A percentile compares a stretch with the other conserved stretches of the same genome.
These are phyloP conservation scores for Ciconia stormi DNA, from an alignment of 2,113 vertebrate genomes.

Conservation along the genomic window DNA sequence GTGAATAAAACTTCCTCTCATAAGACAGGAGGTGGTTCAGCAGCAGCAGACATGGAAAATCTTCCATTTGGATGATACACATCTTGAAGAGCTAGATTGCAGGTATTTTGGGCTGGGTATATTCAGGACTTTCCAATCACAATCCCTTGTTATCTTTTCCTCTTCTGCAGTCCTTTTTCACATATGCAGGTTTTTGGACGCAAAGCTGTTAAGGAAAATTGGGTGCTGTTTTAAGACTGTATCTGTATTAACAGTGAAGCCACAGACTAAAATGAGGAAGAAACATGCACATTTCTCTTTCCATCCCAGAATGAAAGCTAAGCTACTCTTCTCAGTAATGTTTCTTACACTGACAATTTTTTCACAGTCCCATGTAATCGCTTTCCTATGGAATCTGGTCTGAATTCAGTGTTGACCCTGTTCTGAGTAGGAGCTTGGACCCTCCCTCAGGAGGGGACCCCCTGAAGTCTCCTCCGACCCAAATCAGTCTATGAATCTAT, in stretches of 20 bases:
- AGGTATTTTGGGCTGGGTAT: not conserved
- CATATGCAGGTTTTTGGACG: slow-evolving; percentile 95
- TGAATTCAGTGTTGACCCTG: not conserved
- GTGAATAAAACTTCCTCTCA: not conserved
- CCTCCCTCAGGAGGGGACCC: not conserved
- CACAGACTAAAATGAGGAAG: not conserved
- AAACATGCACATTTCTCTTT: not conserved
- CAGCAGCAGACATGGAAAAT: not conserved
- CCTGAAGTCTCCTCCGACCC: not conserved
- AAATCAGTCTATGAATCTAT: not conserved
- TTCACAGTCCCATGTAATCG: not conserved
- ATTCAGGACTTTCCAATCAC: not conserved
- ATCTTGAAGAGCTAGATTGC: not conserved
- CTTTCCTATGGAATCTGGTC: not conserved
- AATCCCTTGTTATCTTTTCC: slow-evolving; percentile 7
- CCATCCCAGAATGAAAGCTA: not conserved
- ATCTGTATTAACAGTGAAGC: not conserved
- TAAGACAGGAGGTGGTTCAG: not conserved
- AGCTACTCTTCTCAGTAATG: not conserved
- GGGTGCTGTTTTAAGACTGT: not conserved
- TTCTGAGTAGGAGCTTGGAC: not conserved
- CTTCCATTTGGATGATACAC: not conserved
- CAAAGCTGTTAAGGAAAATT: slow-evolving; percentile 77
- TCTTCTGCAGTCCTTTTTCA: slow-evolving; percentile 72
- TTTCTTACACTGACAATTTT: not conserved